Evolutionary conservation across 2,888 invertebrate genomes (phyloP).

Genomic region (Habroteleia sp.): DNA sequence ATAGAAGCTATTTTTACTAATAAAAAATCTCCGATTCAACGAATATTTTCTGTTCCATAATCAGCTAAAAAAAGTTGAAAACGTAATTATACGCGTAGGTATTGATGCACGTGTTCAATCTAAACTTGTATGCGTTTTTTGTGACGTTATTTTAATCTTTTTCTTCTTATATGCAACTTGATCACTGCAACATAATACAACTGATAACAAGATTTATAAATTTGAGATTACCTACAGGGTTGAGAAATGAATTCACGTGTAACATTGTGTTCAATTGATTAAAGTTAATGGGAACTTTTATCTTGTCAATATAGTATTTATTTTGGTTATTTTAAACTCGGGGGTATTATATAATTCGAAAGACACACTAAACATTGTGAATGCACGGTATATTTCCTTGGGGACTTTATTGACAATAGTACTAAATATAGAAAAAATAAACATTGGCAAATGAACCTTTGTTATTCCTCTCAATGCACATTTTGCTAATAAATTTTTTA

Average conservation of each 20-base stretch:
- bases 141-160: constrained; percentile 42
- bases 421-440: no score
- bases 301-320: neutral
- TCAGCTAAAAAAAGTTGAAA: constrained; percentile 8
- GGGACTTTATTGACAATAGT: no score
- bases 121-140: no score
- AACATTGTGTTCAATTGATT: constrained; percentile 27
- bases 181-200: constrained; percentile 40
- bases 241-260: constrained; percentile 20
- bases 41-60: neutral
- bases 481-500: no score
- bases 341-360: no score
- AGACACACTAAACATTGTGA: no score
- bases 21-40: neutral
- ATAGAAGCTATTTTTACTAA: neutral
- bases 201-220: constrained; percentile 32
- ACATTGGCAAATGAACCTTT: no score
- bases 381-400: no score
- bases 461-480: no score
- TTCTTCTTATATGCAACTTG: constrained; percentile 31
- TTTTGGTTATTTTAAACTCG: neutral
- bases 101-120: constrained; percentile 45
- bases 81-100: constrained; percentile 20
- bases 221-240: constrained; percentile 34
- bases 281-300: constrained; percentile 1